phyloP scores from a whole-genome alignment of 2,888 invertebrate genomes.

The Luffia ferchaultella region DNA sequence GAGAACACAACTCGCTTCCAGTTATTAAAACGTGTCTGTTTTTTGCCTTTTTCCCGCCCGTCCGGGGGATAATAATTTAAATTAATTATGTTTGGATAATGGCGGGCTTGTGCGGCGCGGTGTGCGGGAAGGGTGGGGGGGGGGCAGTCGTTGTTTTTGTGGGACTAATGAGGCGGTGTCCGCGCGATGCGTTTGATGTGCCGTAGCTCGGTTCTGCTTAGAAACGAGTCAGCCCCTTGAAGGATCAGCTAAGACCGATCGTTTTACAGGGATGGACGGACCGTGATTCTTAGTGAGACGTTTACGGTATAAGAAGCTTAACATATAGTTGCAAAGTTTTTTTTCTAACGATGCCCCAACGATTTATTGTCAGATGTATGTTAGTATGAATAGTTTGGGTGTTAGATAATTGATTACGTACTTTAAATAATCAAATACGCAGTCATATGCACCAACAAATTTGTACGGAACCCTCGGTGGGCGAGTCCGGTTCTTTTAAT shows the following conservation, averaged over 20 bases:
- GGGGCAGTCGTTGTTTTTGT: constrained; percentile 7
- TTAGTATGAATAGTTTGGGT: too few relatives aligned
- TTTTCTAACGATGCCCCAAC: not conserved
- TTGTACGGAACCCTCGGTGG: too few relatives aligned
- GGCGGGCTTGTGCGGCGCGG: constrained; percentile 17
- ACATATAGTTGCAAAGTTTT: not conserved
- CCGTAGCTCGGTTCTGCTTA: constrained; percentile 19
- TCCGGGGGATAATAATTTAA: constrained; percentile 40
- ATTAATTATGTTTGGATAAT: constrained; percentile 59
- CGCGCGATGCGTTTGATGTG: constrained; percentile 28
- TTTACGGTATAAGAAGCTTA: not conserved
- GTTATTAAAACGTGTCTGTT: constrained; percentile 35
- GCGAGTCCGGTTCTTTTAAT: too few relatives aligned
- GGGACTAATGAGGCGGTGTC: constrained; percentile 23
- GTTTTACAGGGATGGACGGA: not conserved
- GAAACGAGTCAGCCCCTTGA: not conserved
- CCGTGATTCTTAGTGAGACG: not conserved
- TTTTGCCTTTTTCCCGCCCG: constrained; percentile 13
- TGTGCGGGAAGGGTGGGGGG: constrained; percentile 14
- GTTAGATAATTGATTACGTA: too few relatives aligned
- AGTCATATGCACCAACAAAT: too few relatives aligned
- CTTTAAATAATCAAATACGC: too few relatives aligned
- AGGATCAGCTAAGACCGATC: not conserved
- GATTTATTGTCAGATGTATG: too few relatives aligned
- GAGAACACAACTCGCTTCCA: constrained; percentile 28